These are phyloP conservation scores for Melipona quadrifasciata DNA, from an alignment of 1,140 invertebrate species.

Conservation along the genomic window DNA sequence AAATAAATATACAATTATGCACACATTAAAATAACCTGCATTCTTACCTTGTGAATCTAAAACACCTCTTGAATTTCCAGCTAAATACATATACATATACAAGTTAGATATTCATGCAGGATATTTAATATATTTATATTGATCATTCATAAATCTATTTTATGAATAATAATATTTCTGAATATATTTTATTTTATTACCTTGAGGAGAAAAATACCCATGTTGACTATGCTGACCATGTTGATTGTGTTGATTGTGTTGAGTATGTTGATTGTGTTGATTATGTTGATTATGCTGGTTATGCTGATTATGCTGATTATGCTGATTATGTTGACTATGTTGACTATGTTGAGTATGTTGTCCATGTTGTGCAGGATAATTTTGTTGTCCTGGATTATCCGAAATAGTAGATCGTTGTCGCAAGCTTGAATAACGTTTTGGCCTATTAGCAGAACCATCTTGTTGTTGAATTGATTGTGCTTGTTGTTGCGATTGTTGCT, in stretches of 20 bases:
- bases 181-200: constrained; percentile 58
- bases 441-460: constrained; percentile 81
- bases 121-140: constrained; percentile 30
- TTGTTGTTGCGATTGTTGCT: constrained; percentile 71
- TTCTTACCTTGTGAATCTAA: constrained; percentile 79
- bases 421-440: constrained; percentile 90
- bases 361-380: constrained; percentile 71
- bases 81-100: constrained; percentile 76
- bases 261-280: constrained; percentile 49
- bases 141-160: constrained; percentile 10
- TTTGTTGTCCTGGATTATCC: constrained; percentile 75
- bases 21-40: constrained; percentile 3
- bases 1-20: neutral
- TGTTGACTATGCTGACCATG: constrained; percentile 72
- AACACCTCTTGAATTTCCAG: constrained; percentile 79
- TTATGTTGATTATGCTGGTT: constrained; percentile 47
- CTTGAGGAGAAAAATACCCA: constrained; percentile 74
- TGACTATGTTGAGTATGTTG: constrained; percentile 68
- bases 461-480: constrained; percentile 77
- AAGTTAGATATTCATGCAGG: constrained; percentile 63
- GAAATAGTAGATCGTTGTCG: constrained; percentile 84
- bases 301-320: constrained; percentile 69
- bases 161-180: neutral
- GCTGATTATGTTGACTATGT: constrained; percentile 60
- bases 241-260: constrained; percentile 67